These are phyloP conservation scores for Sarcophaga caerulescens DNA, from an alignment of 2,888 invertebrate genomes.

Conservation along the genomic window DNA sequence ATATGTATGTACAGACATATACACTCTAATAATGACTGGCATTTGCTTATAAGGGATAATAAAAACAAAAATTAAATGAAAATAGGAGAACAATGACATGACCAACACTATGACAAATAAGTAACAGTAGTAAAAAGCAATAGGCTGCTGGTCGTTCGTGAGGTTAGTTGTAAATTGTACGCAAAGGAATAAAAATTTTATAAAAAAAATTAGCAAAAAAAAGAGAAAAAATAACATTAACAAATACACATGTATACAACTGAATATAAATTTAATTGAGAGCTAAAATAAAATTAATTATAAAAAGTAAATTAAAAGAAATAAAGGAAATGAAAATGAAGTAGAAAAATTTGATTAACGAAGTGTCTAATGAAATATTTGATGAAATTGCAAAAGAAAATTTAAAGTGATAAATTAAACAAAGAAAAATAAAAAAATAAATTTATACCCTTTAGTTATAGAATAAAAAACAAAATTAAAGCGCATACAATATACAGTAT, in stretches of 20 bases:
- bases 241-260: not conserved
- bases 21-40: not conserved
- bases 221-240: constrained; percentile 20
- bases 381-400: constrained; percentile 21
- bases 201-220: not conserved
- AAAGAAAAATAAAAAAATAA: not conserved
- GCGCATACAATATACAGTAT: not conserved
- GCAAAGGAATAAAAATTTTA: constrained; percentile 48
- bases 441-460: not conserved
- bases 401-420: constrained; percentile 5
- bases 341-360: constrained; percentile 16
- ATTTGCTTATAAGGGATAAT: not conserved
- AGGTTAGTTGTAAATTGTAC: constrained; percentile 70
- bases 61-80: constrained; percentile 7
- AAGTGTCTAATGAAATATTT: constrained; percentile 46
- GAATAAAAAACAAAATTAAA: not conserved
- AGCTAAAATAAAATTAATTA: constrained; percentile 34
- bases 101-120: constrained; percentile 55
- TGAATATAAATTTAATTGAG: constrained; percentile 34
- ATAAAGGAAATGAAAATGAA: no score
- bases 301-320: not conserved
- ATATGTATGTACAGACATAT: not conserved
- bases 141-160: constrained; percentile 77
- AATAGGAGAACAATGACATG: constrained; percentile 50
- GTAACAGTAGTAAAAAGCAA: constrained; percentile 69